phyloP scores from a whole-genome alignment of 2,113 vertebrate species.

The Rattus norvegicus region GRCr8 NC_086019.1:8437001-8437500 shows the following conservation, averaged over 20 bases:
- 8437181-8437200: fast-evolving
- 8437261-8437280: background rate
- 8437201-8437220: fast-evolving
- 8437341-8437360: background rate
- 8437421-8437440: too few relatives aligned
- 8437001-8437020: background rate
- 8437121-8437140: background rate
- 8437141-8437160: background rate
- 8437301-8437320: too few relatives aligned
- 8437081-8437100: background rate
- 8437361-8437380: background rate
- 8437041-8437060: background rate
- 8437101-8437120: too few relatives aligned
- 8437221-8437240: background rate
- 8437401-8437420: background rate
- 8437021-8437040: background rate
- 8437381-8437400: background rate
- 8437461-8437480: background rate
- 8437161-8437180: background rate
- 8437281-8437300: background rate
- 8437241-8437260: background rate
- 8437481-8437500: background rate
- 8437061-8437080: background rate
- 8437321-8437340: background rate
- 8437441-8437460: background rate